phyloP scores from a whole-genome alignment of 2,113 vertebrate species.

The Calypte anna region DNA sequence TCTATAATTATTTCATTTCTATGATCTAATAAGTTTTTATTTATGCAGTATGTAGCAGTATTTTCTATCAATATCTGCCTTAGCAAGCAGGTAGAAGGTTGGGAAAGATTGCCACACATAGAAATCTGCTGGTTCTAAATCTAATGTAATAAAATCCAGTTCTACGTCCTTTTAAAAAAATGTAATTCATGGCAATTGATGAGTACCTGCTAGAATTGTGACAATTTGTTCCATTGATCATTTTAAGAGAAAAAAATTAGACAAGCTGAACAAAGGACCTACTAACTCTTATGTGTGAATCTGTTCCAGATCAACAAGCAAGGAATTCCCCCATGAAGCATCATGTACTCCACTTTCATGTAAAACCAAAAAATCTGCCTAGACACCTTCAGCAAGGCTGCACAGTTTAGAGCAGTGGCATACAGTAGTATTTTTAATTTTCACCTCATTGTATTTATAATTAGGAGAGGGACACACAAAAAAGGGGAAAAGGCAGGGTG shows the following conservation, averaged over 20 bases:
- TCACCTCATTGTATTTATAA: neutral
- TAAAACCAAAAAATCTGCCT: neutral
- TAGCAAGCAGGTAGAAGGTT: neutral
- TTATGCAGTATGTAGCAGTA: neutral
- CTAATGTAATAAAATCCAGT: neutral
- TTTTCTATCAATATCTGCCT: neutral
- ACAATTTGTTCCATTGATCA: neutral
- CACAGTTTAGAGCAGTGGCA: neutral
- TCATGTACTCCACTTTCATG: neutral
- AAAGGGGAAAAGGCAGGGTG: neutral
- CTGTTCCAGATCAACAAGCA: neutral
- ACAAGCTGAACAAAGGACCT: neutral
- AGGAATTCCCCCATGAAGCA: neutral
- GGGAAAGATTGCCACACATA: neutral
- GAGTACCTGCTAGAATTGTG: neutral
- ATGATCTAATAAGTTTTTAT: neutral
- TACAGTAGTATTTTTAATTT: neutral
- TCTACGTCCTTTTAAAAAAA: neutral
- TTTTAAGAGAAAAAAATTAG: neutral
- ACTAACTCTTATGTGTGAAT: neutral
- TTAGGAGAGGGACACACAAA: neutral
- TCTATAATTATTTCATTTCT: neutral
- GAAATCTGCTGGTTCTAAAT: neutral
- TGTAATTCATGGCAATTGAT: neutral
- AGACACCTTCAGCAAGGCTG: neutral